Percentiles rank a stretch among this genome's conserved stretches.
These are phyloP conservation scores for human (Homo sapiens) DNA, from an alignment of 2,113 vertebrate species.

Conservation along the genomic window GRCh38 chr3:155292001-155292500, in stretches of 20 bases:
- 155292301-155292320: neutral
- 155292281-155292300: neutral
- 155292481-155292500: neutral
- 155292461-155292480: slow-evolving; percentile 34
- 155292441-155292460: neutral
- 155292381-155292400: neutral
- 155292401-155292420: neutral
- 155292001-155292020: neutral
- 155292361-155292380: slow-evolving; percentile 23
- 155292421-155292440: slow-evolving; percentile 2
- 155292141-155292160: slow-evolving; percentile 54
- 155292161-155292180: slow-evolving; percentile 35
- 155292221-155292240: neutral
- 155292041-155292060: slow-evolving; percentile 24
- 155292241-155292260: slow-evolving; percentile 20
- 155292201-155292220: neutral
- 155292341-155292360: neutral
- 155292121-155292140: slow-evolving; percentile 46
- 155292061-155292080: neutral
- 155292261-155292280: neutral
- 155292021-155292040: neutral
- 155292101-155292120: slow-evolving; percentile 62
- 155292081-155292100: slow-evolving; percentile 43
- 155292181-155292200: slow-evolving; percentile 35
- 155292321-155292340: neutral